Conservation (phyloP, 2,797 vertebrate genomes). For the Ctenosaura bakeri region DNA sequence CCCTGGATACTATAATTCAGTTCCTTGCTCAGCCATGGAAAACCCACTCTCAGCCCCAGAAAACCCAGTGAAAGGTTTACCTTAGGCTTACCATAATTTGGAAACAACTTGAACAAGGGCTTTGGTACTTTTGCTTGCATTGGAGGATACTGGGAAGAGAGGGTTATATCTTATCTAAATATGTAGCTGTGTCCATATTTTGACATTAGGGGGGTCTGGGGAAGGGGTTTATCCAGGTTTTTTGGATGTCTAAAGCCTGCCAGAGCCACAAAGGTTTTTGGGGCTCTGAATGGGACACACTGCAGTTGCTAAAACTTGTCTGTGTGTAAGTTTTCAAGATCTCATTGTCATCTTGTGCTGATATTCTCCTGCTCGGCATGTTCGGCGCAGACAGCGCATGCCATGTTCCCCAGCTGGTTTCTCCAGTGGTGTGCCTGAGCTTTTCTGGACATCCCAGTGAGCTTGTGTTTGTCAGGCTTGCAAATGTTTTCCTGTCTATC, state of each 20-base stretch:
- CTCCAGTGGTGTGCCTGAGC: not conserved
- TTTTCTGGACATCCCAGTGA: not conserved
- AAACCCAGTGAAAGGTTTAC: too few species aligned
- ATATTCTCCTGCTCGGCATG: not conserved
- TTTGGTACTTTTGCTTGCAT: too few species aligned
- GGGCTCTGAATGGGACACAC: not conserved
- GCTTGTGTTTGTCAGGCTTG: too few species aligned
- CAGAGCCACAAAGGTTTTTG: not conserved
- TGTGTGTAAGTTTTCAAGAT: fast-evolving
- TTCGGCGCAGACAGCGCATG: not conserved
- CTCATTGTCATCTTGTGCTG: not conserved
- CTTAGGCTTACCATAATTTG: too few species aligned
- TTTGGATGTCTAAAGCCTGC: not conserved
- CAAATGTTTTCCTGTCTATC: too few species aligned
- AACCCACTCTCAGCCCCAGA: too few species aligned
- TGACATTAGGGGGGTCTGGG: not conserved
- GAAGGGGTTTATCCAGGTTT: not conserved
- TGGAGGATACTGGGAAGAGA: not conserved
- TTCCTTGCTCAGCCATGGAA: too few species aligned
- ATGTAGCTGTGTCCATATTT: not conserved
- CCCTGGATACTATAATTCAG: too few species aligned
- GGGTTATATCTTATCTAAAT: too few species aligned
- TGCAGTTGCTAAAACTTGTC: not conserved
- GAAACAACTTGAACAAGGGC: not conserved
- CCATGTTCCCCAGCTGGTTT: not conserved